Evolutionary conservation across 2,888 invertebrate genomes (phyloP).

Genomic region (Operophtera brumata): DNA sequence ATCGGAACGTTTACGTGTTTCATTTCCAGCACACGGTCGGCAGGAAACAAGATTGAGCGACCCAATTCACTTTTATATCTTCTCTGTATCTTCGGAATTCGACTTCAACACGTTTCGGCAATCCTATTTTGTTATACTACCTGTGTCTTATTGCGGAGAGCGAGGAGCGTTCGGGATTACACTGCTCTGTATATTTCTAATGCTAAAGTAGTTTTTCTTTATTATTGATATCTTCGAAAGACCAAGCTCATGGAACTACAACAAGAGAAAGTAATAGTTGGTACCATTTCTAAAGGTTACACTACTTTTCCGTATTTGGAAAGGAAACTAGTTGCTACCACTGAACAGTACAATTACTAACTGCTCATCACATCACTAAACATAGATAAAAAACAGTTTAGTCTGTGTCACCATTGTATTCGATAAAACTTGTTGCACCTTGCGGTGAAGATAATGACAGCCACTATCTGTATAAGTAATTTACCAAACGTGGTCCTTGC

Average conservation of each 20-base stretch:
- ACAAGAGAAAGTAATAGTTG: no score
- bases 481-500: conserved; percentile 7
- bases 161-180: background rate
- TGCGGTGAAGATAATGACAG: conserved; percentile 35
- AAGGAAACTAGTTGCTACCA: background rate
- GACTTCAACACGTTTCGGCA: conserved; percentile 20
- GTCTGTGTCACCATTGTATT: conserved; percentile 30
- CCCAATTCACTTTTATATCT: conserved; percentile 31
- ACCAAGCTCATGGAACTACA: background rate
- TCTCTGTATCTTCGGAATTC: conserved; percentile 10
- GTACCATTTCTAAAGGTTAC: background rate
- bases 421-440: conserved; percentile 35
- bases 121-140: conserved; percentile 13
- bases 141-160: conserved; percentile 11
- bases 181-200: conserved; percentile 2
- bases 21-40: conserved; percentile 40
- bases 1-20: conserved; percentile 40
- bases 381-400: conserved; percentile 30
- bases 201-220: background rate
- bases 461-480: conserved; percentile 34
- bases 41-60: conserved; percentile 38
- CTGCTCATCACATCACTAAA: conserved; percentile 26
- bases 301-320: background rate
- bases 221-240: background rate
- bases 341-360: conserved; percentile 4